These are phyloP conservation scores for Paradisaea rubra DNA, from an alignment of 2,113 vertebrate species.

Conservation along the genomic window DNA sequence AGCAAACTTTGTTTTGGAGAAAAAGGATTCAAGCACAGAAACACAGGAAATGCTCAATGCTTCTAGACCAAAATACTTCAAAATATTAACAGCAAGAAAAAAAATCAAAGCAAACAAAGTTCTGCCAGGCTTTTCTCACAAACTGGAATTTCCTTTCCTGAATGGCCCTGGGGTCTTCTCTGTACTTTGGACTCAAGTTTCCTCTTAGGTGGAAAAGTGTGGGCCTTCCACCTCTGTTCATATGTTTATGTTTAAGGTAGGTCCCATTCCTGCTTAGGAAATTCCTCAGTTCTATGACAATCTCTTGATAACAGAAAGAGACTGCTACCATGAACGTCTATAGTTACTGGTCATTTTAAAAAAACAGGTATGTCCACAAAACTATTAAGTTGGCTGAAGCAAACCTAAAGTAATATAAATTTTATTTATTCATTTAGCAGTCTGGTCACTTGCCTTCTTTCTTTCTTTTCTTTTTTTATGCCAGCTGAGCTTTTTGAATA, in stretches of 20 bases:
- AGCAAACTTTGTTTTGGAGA: neutral
- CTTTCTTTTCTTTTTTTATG: neutral
- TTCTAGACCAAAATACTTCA: neutral
- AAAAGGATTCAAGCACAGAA: neutral
- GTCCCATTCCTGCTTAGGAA: neutral
- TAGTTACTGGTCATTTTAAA: accelerated
- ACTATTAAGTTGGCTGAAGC: neutral
- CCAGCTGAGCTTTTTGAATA: neutral
- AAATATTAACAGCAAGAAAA: neutral
- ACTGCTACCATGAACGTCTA: neutral
- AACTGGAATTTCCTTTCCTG: neutral
- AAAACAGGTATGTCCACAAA: neutral
- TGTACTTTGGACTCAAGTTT: neutral
- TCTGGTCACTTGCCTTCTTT: neutral
- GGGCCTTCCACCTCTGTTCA: neutral
- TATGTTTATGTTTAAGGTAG: neutral
- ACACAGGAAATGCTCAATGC: neutral
- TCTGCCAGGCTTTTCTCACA: neutral
- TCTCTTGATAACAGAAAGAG: neutral
- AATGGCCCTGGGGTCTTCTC: neutral
- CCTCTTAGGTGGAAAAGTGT: neutral
- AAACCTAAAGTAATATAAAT: neutral
- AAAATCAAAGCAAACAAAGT: neutral
- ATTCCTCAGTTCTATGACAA: neutral
- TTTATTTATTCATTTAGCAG: neutral